Percentiles rank a stretch among this genome's conserved stretches.
These are phyloP conservation scores for Chondrilla cf. caribensis DNA, from an alignment of 37 sponge, comb jelly and placozoan genomes.

Conservation along the genomic window DNA sequence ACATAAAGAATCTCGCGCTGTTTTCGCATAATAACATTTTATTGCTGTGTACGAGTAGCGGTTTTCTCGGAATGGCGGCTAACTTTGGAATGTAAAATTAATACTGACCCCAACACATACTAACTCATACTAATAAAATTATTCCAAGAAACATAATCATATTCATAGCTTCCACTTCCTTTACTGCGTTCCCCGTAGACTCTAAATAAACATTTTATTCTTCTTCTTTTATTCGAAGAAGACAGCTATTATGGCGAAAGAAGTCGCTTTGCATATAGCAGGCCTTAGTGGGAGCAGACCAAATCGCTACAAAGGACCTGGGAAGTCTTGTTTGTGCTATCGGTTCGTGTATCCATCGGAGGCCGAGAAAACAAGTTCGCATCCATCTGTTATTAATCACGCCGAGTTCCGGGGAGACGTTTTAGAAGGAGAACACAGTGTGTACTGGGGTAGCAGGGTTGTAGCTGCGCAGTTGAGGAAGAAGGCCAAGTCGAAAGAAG, in stretches of 20 bases:
- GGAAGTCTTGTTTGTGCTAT: conserved; percentile 74
- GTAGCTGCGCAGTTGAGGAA: neutral
- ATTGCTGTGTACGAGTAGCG: no score
- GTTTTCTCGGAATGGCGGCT: no score
- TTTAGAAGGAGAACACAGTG: conserved; percentile 37
- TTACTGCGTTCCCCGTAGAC: neutral
- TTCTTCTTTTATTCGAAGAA: neutral
- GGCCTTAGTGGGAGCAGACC: conserved; percentile 17
- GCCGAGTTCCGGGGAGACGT: conserved; percentile 63
- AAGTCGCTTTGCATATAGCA: neutral
- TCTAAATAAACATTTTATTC: neutral
- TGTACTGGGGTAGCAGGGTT: conserved; percentile 59
- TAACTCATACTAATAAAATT: no score
- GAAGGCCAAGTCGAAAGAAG: neutral
- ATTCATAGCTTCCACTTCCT: no score
- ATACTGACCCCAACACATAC: no score
- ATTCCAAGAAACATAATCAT: no score
- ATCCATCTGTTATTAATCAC: conserved; percentile 55
- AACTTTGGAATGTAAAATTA: no score
- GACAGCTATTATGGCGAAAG: neutral
- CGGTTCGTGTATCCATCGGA: conserved; percentile 58
- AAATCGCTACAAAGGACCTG: conserved; percentile 37
- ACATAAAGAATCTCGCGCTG: no score
- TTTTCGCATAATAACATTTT: no score
- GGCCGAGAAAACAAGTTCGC: conserved; percentile 44